Conservation (phyloP, 2,888 invertebrate genomes). For the Gryllus longicercus region DNA sequence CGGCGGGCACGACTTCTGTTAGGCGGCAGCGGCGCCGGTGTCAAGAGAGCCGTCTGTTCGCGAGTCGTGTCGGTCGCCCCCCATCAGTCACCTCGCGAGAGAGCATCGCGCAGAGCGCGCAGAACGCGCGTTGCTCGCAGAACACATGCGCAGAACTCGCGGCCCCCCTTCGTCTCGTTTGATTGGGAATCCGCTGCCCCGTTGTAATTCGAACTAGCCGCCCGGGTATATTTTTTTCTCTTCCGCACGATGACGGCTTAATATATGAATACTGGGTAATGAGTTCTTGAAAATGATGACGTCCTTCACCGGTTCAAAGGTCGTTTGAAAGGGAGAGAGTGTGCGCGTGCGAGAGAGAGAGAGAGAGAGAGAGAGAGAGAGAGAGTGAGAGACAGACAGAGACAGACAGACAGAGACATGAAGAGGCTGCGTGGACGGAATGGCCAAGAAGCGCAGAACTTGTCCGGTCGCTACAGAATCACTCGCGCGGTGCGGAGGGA, state of each 20-base stretch:
- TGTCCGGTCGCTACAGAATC: neutral
- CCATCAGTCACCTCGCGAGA: too few species aligned
- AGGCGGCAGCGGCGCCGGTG: too few species aligned
- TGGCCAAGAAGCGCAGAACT: constrained; percentile 5
- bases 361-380: neutral
- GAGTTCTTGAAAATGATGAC: constrained; percentile 17
- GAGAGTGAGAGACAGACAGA: neutral
- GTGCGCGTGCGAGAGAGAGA: too few species aligned
- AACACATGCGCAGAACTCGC: too few species aligned
- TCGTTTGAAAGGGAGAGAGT: neutral
- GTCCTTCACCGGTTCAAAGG: neutral
- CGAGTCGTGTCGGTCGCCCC: too few species aligned
- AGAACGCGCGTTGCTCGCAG: too few species aligned
- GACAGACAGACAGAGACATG: neutral
- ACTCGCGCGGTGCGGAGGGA: neutral
- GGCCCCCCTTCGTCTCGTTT: neutral
- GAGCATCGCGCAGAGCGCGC: too few species aligned
- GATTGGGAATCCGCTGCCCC: neutral
- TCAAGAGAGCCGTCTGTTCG: too few species aligned
- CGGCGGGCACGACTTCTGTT: too few species aligned
- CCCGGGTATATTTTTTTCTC: neutral
- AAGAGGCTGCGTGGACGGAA: neutral
- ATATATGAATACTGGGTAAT: constrained; percentile 17
- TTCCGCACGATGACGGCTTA: neutral
- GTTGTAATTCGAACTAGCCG: neutral